phyloP scores from a whole-genome alignment of 1,140 invertebrate species.

The Drosophila parabipectinata region DNA sequence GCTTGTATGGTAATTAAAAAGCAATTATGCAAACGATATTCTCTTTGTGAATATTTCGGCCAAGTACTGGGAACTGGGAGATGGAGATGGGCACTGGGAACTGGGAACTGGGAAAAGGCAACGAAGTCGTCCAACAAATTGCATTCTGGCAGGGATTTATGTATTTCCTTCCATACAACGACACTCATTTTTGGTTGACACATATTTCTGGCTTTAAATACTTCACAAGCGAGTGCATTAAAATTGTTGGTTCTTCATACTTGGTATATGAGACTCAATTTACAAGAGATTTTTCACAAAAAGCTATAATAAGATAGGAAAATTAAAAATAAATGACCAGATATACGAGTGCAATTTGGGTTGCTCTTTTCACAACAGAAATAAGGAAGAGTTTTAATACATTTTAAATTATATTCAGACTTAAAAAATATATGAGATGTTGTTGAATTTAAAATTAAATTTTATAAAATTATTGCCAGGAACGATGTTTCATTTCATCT shows the following conservation, averaged over 20 bases:
- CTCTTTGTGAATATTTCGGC: slow-evolving; percentile 27
- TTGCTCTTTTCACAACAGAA: neutral
- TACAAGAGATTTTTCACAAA: neutral
- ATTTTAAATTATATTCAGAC: neutral
- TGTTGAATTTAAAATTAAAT: too few species aligned
- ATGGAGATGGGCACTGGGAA: neutral
- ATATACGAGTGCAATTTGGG: neutral
- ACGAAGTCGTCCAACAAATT: slow-evolving; percentile 5
- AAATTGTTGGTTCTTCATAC: too few species aligned
- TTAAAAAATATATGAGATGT: neutral
- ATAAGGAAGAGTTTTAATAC: neutral
- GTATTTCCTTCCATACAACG: neutral
- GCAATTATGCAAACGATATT: slow-evolving; percentile 68
- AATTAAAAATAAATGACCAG: neutral
- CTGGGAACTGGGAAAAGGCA: slow-evolving; percentile 5
- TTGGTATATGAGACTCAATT: neutral
- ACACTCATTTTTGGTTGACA: neutral
- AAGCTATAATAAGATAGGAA: neutral
- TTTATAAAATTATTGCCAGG: too few species aligned
- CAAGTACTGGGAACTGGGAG: neutral
- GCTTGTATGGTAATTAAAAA: slow-evolving; percentile 61
- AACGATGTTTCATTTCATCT: too few species aligned
- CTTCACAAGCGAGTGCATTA: neutral
- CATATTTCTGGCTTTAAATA: slow-evolving; percentile 1
- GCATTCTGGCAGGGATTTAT: slow-evolving; percentile 13